These are phyloP conservation scores for Branchipolynoe longqiensis DNA, from an alignment of 2,888 invertebrate genomes.

Conservation along the genomic window DNA sequence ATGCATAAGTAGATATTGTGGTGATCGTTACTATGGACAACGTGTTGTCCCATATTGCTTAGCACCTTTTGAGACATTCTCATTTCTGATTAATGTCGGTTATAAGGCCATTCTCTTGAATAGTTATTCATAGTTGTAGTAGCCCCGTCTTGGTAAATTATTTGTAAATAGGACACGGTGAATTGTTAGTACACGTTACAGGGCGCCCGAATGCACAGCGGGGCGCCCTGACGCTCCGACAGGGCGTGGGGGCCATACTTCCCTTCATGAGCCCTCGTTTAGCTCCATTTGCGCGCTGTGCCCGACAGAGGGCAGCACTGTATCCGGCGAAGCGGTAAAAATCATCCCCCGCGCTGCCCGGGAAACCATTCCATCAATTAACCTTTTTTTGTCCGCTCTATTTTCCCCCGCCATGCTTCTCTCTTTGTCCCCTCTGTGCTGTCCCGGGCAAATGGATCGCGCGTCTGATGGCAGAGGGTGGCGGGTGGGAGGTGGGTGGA, in stretches of 20 bases:
- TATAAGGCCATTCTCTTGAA: too few species aligned
- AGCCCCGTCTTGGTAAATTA: too few species aligned
- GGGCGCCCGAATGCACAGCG: too few species aligned
- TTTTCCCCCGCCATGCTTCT: constrained; percentile 35
- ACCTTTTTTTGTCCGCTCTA: background rate
- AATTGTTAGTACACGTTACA: too few species aligned
- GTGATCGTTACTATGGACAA: too few species aligned
- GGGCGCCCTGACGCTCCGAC: too few species aligned
- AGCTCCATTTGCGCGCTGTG: background rate
- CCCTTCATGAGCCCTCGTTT: background rate
- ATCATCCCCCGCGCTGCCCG: background rate
- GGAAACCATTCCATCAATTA: constrained; percentile 22
- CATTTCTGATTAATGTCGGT: too few species aligned
- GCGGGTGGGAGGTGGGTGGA: background rate
- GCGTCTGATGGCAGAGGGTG: background rate
- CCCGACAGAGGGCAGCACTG: background rate
- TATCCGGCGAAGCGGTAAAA: background rate
- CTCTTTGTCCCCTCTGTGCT: background rate
- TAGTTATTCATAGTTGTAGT: too few species aligned
- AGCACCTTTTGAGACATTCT: too few species aligned
- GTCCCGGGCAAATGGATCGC: background rate
- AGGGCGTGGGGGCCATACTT: background rate
- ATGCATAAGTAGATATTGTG: too few species aligned
- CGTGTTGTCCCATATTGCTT: too few species aligned
- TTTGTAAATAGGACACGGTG: too few species aligned